These are phyloP conservation scores for Pogona vitticeps DNA, from an alignment of 2,113 vertebrate species.

Conservation along the genomic window DNA sequence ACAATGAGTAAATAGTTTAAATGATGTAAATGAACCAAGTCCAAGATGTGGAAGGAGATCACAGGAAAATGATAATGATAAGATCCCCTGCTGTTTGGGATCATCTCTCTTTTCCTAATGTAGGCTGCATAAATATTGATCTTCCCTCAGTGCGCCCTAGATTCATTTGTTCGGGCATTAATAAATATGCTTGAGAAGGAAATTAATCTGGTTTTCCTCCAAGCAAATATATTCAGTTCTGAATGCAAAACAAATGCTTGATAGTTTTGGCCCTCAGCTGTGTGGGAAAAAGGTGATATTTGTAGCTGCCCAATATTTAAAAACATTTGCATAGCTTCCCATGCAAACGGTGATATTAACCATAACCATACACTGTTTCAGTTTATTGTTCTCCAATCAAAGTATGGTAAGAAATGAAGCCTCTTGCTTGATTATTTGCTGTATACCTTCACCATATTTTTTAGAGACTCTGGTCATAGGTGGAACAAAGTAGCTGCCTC, in stretches of 20 bases:
- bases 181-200: slow-evolving; percentile 61
- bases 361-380: slow-evolving; percentile 3
- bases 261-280: neutral
- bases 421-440: neutral
- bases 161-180: slow-evolving; percentile 60
- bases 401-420: neutral
- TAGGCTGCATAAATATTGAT: slow-evolving; percentile 61
- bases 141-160: slow-evolving; percentile 28
- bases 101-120: slow-evolving; percentile 56
- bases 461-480: neutral
- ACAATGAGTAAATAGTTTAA: neutral
- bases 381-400: neutral
- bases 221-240: slow-evolving; percentile 26
- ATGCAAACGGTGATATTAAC: slow-evolving; percentile 20
- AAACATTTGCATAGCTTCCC: slow-evolving; percentile 24
- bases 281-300: slow-evolving; percentile 22
- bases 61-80: slow-evolving; percentile 46
- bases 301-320: slow-evolving; percentile 27
- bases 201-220: slow-evolving; percentile 61
- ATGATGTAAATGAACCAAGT: slow-evolving; percentile 36
- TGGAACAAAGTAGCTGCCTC: neutral
- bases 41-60: slow-evolving; percentile 34
- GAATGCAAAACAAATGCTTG: slow-evolving; percentile 31
- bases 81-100: slow-evolving; percentile 41
- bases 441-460: slow-evolving; percentile 20